A percentile compares a stretch with the other conserved stretches of the same genome.
Evolutionary conservation across 2,888 invertebrate genomes (phyloP).

Genomic region (Geophilus truncorum): DNA sequence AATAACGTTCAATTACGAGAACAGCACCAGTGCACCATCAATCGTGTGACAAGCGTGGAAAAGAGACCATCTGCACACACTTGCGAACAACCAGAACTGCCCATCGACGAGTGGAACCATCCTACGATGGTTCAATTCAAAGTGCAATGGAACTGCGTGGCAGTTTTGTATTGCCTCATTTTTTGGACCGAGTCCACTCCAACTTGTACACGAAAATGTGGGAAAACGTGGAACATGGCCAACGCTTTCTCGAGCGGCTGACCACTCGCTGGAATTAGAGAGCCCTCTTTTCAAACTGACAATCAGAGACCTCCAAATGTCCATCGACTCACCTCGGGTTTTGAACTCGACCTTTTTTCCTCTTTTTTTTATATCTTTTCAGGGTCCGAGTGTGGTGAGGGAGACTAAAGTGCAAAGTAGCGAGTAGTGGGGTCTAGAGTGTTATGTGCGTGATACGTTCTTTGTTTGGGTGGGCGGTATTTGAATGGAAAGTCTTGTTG

Average conservation of each 20-base stretch:
- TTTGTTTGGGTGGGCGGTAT: neutral
- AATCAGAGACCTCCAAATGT: neutral
- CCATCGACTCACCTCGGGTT: neutral
- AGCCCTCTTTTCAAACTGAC: neutral
- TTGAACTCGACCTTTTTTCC: neutral
- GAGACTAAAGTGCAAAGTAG: neutral
- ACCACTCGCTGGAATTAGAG: neutral
- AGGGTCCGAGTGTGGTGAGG: neutral
- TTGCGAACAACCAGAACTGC: neutral
- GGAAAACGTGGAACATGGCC: neutral
- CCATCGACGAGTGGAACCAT: neutral
- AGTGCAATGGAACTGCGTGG: neutral
- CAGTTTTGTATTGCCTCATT: neutral
- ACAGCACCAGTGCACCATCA: neutral
- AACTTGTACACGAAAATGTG: neutral
- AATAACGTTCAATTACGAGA: neutral
- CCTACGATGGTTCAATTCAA: neutral
- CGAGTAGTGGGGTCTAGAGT: neutral
- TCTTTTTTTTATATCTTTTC: neutral
- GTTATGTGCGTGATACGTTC: neutral
- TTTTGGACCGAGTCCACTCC: neutral
- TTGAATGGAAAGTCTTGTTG: neutral
- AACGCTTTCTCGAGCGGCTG: neutral
- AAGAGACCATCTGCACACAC: neutral
- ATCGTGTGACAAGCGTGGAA: neutral